Base-by-base conservation (phyloP, 1,140 invertebrate species). In the Pseudomyrmex dendroicus region DNA sequence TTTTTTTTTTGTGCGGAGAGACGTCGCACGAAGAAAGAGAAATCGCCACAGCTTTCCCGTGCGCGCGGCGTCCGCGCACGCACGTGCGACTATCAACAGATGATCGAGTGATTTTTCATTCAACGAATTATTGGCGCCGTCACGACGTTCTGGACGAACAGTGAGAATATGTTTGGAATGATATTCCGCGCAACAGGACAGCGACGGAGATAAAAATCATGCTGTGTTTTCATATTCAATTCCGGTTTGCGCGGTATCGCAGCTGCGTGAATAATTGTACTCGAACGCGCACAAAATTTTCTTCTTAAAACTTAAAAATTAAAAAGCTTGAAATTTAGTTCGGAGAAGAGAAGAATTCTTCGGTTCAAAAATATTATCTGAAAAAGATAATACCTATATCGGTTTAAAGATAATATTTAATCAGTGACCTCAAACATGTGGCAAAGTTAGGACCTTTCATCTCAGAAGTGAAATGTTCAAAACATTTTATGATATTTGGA, bases 1-100 rank as follows among this genome's bases (percentile, higher is more conserved):
- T 50, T 20, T n/a, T n/a, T n/a, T n/a, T n/a, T n/a, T n/a, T n/a
- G n/a, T 17, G 20, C 48, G 22, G 9, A 12, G 46, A 25, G 61
- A 66, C 62, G 20, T 54, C 54, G 50, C 8, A n/a, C 25, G 44
- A 59, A 25, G 64, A 78, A 78, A 80, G 76, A 80, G 76, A 80
- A 80, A 80, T 72, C 54, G 44, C n/a, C 20, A 9, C 57, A 77
- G 73, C 73, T 77, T 66, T 77, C 73, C 54, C 56, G 35, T 20
- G 59, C 56, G 35, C 35, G 35, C 35, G 35, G 35, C 35, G 35
- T 35, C 0, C 4, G 5, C 35, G 35, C 35, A 35, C 35, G 5
- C 35, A 59, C 35, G 35, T 20, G 35, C 20, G 56, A 46, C 13
- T 56, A 35, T 73, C 54, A 72, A 73, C 35, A 73, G 12, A 17